Conservation (phyloP, 2,797 vertebrate species). For the Megaceryle alcyon region DNA sequence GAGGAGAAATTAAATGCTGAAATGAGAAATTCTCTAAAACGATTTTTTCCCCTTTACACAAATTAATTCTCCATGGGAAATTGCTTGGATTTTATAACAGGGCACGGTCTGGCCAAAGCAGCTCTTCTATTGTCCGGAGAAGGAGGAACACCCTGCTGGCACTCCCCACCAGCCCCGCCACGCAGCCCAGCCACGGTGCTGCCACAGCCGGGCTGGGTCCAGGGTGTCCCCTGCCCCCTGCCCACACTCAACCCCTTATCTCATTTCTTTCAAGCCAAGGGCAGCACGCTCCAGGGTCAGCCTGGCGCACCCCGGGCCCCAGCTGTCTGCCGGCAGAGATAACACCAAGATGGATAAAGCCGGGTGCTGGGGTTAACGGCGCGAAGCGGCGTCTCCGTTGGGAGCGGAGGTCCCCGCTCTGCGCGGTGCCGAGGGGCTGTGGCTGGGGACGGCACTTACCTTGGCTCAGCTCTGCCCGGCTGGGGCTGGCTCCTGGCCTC, state of each 20-base stretch:
- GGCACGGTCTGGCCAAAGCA: not conserved
- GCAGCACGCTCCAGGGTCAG: not conserved
- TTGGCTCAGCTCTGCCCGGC: slow-evolving; percentile 35
- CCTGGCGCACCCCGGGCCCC: not conserved
- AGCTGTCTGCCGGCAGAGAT: not conserved
- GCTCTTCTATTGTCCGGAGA: not conserved
- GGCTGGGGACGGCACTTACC: slow-evolving; percentile 32
- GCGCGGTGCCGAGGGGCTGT: not conserved
- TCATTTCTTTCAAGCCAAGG: not conserved
- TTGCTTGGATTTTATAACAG: not conserved
- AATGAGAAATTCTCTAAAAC: not conserved
- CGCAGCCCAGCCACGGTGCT: not conserved
- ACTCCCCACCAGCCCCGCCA: not conserved
- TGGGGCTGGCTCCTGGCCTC: slow-evolving; percentile 27
- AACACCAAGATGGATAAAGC: not conserved
- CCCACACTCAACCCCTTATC: not conserved
- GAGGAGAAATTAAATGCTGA: not conserved
- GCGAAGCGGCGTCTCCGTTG: not conserved
- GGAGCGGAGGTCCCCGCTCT: not conserved
- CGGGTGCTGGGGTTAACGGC: not conserved
- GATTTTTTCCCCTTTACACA: not conserved
- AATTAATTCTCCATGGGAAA: slow-evolving; percentile 36
- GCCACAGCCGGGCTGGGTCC: not conserved
- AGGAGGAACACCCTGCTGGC: not conserved
- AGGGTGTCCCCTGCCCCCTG: not conserved